Evolutionary conservation across 1,140 invertebrate species (phyloP), one percentile per base, ranked within the genome.

Genomic region (Hyles vespertilio): DNA sequence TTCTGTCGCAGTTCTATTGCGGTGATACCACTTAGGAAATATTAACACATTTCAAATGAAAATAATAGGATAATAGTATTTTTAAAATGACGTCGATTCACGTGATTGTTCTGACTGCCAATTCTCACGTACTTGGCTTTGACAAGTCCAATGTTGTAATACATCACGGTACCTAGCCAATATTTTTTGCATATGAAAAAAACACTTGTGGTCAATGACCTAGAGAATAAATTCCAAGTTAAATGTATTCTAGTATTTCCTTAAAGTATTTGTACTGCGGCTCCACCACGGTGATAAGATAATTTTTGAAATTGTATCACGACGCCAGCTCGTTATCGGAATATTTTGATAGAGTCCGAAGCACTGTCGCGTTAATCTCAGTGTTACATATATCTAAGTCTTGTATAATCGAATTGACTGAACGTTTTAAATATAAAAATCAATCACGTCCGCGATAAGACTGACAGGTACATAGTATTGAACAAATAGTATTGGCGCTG

Each of bases 241-340:
- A 43, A 58, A 36, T 58, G 64, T 59, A 48, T 48, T 49, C 44
- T 59, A 33, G 43, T 71, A 59, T 77, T 77, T 82, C 59, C 59
- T 59, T 45, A 72, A 73, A 66, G 72, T 77, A 65, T 78, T 79
- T 80, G 69, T 70, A 72, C 77, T 67, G 71, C 67, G 65, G 61
- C 56, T 61, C 63, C 68, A 64, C 67, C 43, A 47, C 22, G 52
- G 12, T 55, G 84, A 87, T 87, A 84, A 87, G 84, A 84, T 84
- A 81, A 76, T 63, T 77, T 79, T 74, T 74, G 65, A 78, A 72
- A 78, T 76, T 77, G 65, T 81, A 72, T 79, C 75, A 78, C 74
- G 67, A 70, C 69, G 70, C 62, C 64, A 65, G 50, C 62, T 47
- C 53, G 72, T 75, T 81, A 83, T 83, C 74, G 61, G 32, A 33